A percentile compares a stretch with the other conserved stretches of the same genome.
Conservation (phyloP, 2,888 invertebrate species). For the Noctua janthina region DNA sequence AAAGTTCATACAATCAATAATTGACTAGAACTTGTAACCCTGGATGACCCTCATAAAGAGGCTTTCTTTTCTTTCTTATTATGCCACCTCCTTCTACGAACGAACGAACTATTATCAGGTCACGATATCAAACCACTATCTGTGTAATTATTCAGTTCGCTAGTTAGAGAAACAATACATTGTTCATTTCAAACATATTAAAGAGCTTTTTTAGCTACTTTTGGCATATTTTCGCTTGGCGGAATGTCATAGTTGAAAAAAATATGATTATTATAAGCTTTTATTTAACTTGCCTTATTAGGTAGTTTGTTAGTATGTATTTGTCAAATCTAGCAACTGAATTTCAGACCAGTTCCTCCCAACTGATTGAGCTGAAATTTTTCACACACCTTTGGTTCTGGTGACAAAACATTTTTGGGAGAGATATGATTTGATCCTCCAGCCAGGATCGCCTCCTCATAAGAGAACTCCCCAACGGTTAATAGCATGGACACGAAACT, state of each 20-base stretch:
- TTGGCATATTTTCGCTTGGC: background rate
- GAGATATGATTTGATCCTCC: too few species aligned
- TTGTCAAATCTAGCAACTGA: background rate
- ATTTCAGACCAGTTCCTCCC: background rate
- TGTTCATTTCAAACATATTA: conserved; percentile 1
- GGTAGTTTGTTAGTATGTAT: background rate
- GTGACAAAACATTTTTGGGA: too few species aligned
- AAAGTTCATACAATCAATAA: conserved; percentile 45
- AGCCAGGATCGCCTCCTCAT: too few species aligned
- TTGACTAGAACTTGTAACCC: conserved; percentile 21
- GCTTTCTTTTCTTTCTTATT: conserved; percentile 11
- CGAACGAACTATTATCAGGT: conserved; percentile 14
- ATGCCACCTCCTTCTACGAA: background rate
- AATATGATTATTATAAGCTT: background rate
- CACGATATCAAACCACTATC: conserved; percentile 1
- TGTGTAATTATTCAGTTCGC: background rate
- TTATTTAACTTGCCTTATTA: too few species aligned
- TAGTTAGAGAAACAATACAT: conserved; percentile 11
- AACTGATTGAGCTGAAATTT: background rate
- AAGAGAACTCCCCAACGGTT: too few species aligned
- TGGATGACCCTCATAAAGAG: conserved; percentile 17
- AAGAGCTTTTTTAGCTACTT: background rate
- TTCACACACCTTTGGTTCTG: too few species aligned
- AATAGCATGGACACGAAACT: too few species aligned
- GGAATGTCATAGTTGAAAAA: background rate